A percentile compares a stretch with the other conserved stretches of the same genome.
Evolutionary conservation across 2,888 invertebrate species (phyloP).

Genomic region (Orchesellides sinensis): DNA sequence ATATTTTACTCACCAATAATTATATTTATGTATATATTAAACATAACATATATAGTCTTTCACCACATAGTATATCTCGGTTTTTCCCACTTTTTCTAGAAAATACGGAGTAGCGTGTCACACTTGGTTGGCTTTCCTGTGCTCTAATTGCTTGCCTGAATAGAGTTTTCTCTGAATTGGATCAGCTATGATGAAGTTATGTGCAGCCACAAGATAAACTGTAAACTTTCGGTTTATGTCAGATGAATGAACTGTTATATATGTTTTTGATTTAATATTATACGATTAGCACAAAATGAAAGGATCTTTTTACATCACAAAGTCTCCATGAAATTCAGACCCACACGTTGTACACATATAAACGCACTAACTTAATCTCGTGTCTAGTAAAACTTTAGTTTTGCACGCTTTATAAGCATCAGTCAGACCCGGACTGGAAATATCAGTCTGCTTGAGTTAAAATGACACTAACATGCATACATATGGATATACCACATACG

Average conservation of each 20-base stretch:
- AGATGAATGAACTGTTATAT: conserved; percentile 35
- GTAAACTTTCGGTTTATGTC: neutral
- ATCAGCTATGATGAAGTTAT: conserved; percentile 45
- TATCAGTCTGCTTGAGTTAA: neutral
- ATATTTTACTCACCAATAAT: neutral
- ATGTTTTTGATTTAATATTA: conserved; percentile 30
- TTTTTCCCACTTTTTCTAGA: too few relatives aligned
- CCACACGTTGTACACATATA: neutral
- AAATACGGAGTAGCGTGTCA: too few relatives aligned
- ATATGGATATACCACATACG: too few relatives aligned
- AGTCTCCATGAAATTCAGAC: conserved; percentile 16
- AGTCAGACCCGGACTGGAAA: conserved; percentile 22
- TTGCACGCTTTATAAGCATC: conserved; percentile 36
- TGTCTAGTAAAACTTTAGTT: conserved; percentile 35
- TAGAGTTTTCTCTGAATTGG: conserved; percentile 12
- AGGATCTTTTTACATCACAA: neutral
- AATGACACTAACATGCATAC: neutral
- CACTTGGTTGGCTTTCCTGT: conserved; percentile 45
- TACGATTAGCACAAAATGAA: conserved; percentile 1
- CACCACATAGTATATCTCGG: neutral
- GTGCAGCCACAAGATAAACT: neutral
- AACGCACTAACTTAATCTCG: conserved; percentile 16
- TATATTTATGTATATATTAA: neutral
- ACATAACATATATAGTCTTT: neutral
- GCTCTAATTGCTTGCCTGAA: conserved; percentile 33